These are phyloP conservation scores for Stomatorhinus walkeri DNA, from an alignment of 2,797 vertebrate genomes.

Conservation along the genomic window DNA sequence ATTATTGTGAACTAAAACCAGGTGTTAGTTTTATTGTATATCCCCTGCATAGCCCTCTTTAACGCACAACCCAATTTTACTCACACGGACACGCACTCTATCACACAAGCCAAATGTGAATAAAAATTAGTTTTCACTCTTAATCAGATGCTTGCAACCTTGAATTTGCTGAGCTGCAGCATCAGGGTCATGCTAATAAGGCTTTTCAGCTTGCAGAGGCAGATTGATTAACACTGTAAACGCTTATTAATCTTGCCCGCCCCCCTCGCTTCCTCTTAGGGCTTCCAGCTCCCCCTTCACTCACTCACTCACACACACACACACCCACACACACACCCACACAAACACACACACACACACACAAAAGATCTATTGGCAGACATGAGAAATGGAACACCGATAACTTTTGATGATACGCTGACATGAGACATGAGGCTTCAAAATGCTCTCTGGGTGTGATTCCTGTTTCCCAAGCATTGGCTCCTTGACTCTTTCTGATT, in stretches of 20 bases:
- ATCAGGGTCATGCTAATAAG: slow-evolving; percentile 62
- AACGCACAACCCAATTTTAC: not conserved
- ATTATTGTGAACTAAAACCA: not conserved
- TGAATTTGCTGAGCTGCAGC: slow-evolving; percentile 64
- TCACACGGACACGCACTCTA: slow-evolving; percentile 31
- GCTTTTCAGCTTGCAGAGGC: slow-evolving; percentile 48
- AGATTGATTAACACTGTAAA: slow-evolving; percentile 65
- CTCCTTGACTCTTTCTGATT: not conserved
- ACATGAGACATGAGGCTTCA: not conserved
- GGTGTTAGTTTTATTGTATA: not conserved
- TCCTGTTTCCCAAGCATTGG: not conserved
- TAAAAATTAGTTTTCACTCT: slow-evolving; percentile 60
- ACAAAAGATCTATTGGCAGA: not conserved
- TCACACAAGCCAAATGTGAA: slow-evolving; percentile 49
- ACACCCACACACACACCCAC: not conserved
- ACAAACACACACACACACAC: slow-evolving; percentile 7
- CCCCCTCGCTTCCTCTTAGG: slow-evolving; percentile 36
- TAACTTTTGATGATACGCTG: not conserved
- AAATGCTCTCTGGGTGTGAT: not conserved
- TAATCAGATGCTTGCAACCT: slow-evolving; percentile 60
- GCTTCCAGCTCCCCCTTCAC: slow-evolving; percentile 38
- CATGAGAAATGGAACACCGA: not conserved
- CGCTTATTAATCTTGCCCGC: slow-evolving; percentile 54
- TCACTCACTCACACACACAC: too few species aligned
- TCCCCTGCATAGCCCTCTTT: not conserved